Evolutionary conservation across 2,797 vertebrate species (phyloP).

Genomic region (Yasuhikotakia modesta): DNA sequence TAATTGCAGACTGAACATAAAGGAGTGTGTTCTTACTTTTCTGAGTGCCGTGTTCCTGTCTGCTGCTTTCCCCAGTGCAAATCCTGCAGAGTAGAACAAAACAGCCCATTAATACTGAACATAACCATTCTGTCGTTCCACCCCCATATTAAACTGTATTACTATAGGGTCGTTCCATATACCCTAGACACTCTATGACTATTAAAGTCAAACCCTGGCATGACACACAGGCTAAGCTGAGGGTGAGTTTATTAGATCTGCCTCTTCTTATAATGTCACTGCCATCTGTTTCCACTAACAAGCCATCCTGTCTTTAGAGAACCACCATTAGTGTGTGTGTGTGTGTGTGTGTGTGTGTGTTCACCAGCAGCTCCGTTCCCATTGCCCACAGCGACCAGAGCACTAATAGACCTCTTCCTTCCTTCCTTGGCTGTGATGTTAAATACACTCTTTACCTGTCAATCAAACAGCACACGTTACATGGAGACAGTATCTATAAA

Average conservation of each 20-base stretch:
- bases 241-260: neutral
- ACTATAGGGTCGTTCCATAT: neutral
- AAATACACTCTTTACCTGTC: slow-evolving; percentile 91
- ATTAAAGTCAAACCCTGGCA: neutral
- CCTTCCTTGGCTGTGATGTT: slow-evolving; percentile 96
- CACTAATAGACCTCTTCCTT: slow-evolving; percentile 86
- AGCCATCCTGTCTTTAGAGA: neutral
- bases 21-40: slow-evolving; percentile 77
- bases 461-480: slow-evolving; percentile 47
- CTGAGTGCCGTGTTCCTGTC: slow-evolving; percentile 85
- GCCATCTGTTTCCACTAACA: slow-evolving; percentile 2
- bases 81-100: slow-evolving; percentile 76
- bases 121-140: neutral
- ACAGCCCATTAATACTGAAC: neutral
- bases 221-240: neutral
- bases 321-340: neutral
- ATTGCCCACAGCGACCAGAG: slow-evolving; percentile 90
- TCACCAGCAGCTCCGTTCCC: slow-evolving; percentile 90
- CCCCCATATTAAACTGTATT: slow-evolving; percentile 8
- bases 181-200: neutral
- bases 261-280: slow-evolving; percentile 1
- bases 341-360: neutral
- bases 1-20: neutral
- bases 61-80: slow-evolving; percentile 88
- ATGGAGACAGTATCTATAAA: neutral